Evolutionary conservation across 2,113 vertebrate species (phyloP).

Genomic region (Eublepharis macularius): DNA sequence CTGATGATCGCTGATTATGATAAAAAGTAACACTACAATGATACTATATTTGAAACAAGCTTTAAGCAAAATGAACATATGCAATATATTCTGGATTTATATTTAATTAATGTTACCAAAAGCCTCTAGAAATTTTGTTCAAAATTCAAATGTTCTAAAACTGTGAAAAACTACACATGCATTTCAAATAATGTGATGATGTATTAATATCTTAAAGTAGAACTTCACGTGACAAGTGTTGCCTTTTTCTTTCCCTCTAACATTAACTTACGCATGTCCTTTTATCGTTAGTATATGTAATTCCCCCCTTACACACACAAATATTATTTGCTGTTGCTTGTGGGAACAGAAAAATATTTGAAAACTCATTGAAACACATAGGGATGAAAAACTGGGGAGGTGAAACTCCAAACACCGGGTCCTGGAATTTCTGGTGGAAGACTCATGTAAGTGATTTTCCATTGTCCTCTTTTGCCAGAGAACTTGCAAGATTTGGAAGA

Average conservation of each 20-base stretch:
- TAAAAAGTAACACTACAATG: neutral
- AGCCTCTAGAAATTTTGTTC: neutral
- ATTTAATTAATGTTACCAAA: neutral
- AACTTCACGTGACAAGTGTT: neutral
- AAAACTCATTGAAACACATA: neutral
- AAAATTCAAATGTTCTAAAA: neutral
- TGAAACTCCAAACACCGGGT: neutral
- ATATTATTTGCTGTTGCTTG: neutral
- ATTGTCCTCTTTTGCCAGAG: neutral
- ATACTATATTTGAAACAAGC: neutral
- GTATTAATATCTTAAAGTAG: neutral
- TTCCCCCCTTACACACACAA: too few relatives aligned
- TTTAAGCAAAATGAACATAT: accelerated
- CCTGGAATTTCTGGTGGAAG: neutral
- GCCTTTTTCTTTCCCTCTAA: neutral
- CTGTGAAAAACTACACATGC: neutral
- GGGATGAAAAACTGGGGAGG: neutral
- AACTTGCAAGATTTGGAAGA: neutral
- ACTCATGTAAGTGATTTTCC: too few relatives aligned
- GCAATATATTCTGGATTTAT: conserved; percentile 8
- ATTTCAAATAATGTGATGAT: conserved; percentile 1
- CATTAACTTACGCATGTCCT: neutral
- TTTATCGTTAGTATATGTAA: neutral
- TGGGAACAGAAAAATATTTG: neutral
- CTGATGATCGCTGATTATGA: neutral